Evolutionary conservation across 2,797 vertebrate species (phyloP).

Genomic region (Premnoplex brunnescens): DNA sequence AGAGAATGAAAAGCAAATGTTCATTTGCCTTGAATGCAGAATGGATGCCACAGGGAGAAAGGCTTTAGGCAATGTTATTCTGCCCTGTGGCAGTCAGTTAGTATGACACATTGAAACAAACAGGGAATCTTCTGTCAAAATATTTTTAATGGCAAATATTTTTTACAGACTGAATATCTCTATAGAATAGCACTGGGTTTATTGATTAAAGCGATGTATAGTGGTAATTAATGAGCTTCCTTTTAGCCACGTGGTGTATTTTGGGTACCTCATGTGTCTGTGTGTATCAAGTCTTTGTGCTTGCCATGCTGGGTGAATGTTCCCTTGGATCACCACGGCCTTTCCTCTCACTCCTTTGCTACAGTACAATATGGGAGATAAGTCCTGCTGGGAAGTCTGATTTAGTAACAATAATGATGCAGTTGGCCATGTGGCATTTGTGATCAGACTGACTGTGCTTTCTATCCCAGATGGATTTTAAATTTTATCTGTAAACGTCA

Average conservation of each 20-base stretch:
- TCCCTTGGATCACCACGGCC: neutral
- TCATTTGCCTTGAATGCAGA: slow-evolving; percentile 31
- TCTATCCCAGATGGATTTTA: neutral
- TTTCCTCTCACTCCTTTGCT: neutral
- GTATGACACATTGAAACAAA: slow-evolving; percentile 18
- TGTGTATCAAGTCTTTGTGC: neutral
- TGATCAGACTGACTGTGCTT: neutral
- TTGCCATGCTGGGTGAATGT: neutral
- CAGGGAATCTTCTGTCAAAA: slow-evolving; percentile 39
- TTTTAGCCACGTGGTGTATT: neutral
- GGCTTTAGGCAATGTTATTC: slow-evolving; percentile 35
- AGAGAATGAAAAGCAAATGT: slow-evolving; percentile 12
- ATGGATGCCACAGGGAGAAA: slow-evolving; percentile 24
- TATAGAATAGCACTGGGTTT: neutral
- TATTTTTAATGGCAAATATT: slow-evolving; percentile 38
- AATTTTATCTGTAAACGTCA: neutral
- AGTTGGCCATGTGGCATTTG: neutral
- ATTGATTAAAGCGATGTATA: neutral
- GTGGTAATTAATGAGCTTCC: neutral
- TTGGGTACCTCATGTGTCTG: neutral
- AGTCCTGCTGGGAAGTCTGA: neutral
- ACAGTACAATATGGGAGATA: neutral
- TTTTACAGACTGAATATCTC: neutral
- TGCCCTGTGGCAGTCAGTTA: slow-evolving; percentile 32
- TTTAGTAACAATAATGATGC: neutral